Evolutionary conservation across 2,797 vertebrate genomes (phyloP).

Genomic region (Cyclura pinguis): DNA sequence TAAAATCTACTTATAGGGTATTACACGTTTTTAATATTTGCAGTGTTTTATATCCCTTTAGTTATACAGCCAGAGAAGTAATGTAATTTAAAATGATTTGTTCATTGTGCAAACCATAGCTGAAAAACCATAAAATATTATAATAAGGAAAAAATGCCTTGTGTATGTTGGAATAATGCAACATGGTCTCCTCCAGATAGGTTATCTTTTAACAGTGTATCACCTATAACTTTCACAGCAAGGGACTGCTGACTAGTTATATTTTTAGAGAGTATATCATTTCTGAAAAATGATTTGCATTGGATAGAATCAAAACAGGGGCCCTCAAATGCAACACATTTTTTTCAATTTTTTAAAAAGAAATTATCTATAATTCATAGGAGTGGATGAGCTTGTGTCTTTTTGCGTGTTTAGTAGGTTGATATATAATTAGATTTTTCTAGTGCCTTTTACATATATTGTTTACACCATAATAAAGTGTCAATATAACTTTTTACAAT

Average conservation of each 20-base stretch:
- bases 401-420: background rate
- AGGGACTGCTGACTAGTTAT: constrained; percentile 28
- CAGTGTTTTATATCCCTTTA: constrained; percentile 19
- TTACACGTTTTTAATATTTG: background rate
- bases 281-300: constrained; percentile 39
- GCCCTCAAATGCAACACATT: constrained; percentile 6
- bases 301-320: constrained; percentile 36
- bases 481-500: constrained; percentile 7
- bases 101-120: constrained; percentile 12
- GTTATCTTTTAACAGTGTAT: background rate
- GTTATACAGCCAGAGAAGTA: constrained; percentile 14
- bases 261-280: constrained; percentile 12
- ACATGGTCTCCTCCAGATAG: constrained; percentile 2
- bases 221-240: constrained; percentile 34
- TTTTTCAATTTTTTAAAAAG: constrained; percentile 46
- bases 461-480: background rate
- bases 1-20: background rate
- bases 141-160: background rate
- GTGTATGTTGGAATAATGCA: background rate
- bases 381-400: background rate
- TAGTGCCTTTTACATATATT: background rate
- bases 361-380: constrained; percentile 23
- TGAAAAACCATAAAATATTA: constrained; percentile 30
- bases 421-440: background rate
- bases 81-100: constrained; percentile 31